Evolutionary conservation across 2,113 vertebrate species (phyloP), one percentile per base, ranked within the genome.

Genomic region (Rhodinocichla rosea): DNA sequence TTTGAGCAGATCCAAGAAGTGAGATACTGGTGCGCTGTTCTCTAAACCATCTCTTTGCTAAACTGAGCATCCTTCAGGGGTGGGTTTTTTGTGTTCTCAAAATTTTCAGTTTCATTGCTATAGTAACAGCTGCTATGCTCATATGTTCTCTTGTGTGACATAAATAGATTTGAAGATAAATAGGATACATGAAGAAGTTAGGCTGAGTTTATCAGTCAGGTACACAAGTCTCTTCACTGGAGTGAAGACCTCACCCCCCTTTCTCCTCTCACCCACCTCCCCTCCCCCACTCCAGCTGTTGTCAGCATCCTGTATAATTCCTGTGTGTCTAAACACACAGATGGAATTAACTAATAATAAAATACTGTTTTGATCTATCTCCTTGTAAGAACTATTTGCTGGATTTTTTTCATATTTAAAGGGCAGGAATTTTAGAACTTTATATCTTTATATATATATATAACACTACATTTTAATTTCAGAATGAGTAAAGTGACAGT

Each of bases 111-210:
- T 97, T 96, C 96, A 97, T 97, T 97, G 94, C 95, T 98, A 94
- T 97, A 95, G 96, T 93, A 98, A 96, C 97, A 97, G 97, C 96
- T 97, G 97, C 97, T 96, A 62, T 67, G 92, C 92, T 97, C 95
- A 37, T 96, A 96, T 95, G 97, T 96, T 97, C 94, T 90, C 92
- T 96, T 95, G 89, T 90, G 94, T 95, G 97, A 97, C 94, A 97
- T 96, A 97, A 96, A 97, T 96, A 96, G 95, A 96, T 95, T 62
- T 67, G 89, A 81, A 95, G 95, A 97, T 97, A 95, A 97, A 97
- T 89, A 96, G 85, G 90, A 92, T 96, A 62, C 90, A 94, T 90
- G 14, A 65, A 80, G 82, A 78, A 68, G 71, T 84, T 89, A 70
- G 95, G 63, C 87, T 94, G 82, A 91, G 78, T 76, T 69, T 70